Percentiles rank a stretch among this genome's conserved stretches.
These are phyloP conservation scores for Oryzias curvinotus DNA, from an alignment of 2,113 vertebrate species.

Conservation along the genomic window DNA sequence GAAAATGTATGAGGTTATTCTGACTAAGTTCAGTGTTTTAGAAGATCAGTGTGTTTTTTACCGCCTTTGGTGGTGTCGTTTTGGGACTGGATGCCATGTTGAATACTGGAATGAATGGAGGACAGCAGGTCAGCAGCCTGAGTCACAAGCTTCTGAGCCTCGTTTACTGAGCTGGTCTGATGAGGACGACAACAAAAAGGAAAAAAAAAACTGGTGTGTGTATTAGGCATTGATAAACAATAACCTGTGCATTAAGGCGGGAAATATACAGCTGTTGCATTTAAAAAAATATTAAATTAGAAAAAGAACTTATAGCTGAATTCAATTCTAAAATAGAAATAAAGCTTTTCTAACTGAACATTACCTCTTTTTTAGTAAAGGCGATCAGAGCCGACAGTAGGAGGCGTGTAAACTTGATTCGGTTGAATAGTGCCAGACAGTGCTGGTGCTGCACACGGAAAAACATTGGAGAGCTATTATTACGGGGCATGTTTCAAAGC, in stretches of 20 bases:
- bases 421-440: constrained; percentile 90
- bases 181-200: constrained; percentile 33
- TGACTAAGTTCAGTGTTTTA: constrained; percentile 4
- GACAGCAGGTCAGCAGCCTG: constrained; percentile 93
- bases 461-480: constrained; percentile 19
- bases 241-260: neutral
- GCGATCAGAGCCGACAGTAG: constrained; percentile 90
- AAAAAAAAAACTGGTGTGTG: neutral
- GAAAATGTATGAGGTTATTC: neutral
- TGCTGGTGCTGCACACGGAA: constrained; percentile 84
- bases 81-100: constrained; percentile 95
- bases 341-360: neutral
- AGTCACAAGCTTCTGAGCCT: constrained; percentile 95
- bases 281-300: neutral
- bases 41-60: constrained; percentile 36
- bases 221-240: neutral
- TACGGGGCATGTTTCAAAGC: constrained; percentile 1
- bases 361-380: constrained; percentile 95
- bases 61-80: constrained; percentile 99
- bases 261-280: neutral
- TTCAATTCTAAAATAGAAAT: too few species aligned
- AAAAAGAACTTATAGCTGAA: too few species aligned
- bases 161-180: constrained; percentile 92
- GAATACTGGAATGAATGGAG: constrained; percentile 91
- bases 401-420: constrained; percentile 91